Base-by-base conservation (phyloP, 2,888 invertebrate species). In the Amphipoea oculea region DNA sequence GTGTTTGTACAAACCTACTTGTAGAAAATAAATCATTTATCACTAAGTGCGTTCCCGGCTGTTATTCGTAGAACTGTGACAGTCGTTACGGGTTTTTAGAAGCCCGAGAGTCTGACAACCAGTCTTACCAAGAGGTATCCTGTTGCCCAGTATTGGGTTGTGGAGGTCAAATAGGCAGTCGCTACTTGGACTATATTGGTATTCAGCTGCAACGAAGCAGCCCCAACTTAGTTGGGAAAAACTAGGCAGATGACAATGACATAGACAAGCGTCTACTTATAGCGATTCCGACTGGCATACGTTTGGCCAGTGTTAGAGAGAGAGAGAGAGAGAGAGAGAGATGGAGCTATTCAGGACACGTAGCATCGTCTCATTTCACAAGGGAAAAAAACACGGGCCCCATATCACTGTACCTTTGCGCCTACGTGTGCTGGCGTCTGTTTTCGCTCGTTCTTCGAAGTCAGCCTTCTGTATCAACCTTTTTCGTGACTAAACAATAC, bases 401-500 rank as follows among this genome's bases (percentile, higher is more conserved):
- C 11, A n/a, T 60, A 23, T 57, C 23, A 57, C 57, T 2, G 7
- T 4, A 23, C 23, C 3, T 11, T 23, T 11, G n/a, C 17, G 2
- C 4, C 5, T 20, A 7, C 29, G 3, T 48, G 2, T 23, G 23
- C 2, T 2, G 4, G 29, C n/a, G 1, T 5, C 11, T 29, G 0
- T 73, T 42, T 72, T 29, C 14, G 0, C 14, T 9, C 0, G 3
- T 14, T 20, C 0, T 11, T 12, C 1, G 2, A 1, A n/a, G 4
- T 1, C 0, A 0, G 2, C 29, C 17, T 79, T 79, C 60, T 82
- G 66, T 0, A 11, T 1, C 2, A 4, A 11, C 11, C 9, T 42
- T 0, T 11, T 14, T 2, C 5, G 48, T 79, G 48, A 57, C 72
- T 57, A 45, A 42, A 63, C 74, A 62, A 82, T 79, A 71, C 42